These are phyloP conservation scores for Rhynchophorus ferrugineus DNA, from an alignment of 1,140 invertebrate genomes.

Conservation along the genomic window DNA sequence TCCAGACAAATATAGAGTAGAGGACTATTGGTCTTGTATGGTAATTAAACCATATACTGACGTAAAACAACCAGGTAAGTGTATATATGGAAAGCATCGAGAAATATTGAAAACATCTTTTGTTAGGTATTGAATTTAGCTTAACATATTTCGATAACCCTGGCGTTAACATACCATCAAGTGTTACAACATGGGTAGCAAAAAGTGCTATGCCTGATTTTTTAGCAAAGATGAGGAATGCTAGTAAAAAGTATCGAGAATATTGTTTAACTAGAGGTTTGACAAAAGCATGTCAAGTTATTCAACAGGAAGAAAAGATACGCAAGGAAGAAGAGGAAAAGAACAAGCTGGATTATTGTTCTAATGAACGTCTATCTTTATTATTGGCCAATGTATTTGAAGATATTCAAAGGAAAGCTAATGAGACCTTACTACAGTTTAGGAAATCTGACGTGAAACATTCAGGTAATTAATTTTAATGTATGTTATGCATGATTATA, in stretches of 20 bases:
- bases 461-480: conserved; percentile 6
- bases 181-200: conserved; percentile 60
- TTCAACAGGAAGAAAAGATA: conserved; percentile 13
- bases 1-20: conserved; percentile 56
- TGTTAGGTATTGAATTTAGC: conserved; percentile 59
- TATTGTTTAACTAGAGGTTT: conserved; percentile 30
- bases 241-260: conserved; percentile 34
- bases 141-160: conserved; percentile 85
- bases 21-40: conserved; percentile 80
- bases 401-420: conserved; percentile 12
- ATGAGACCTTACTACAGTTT: conserved; percentile 3
- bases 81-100: background rate
- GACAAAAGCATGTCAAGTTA: conserved; percentile 20
- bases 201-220: conserved; percentile 41
- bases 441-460: conserved; percentile 10
- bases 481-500: background rate
- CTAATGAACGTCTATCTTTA: conserved; percentile 4
- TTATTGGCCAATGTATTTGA: conserved; percentile 4
- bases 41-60: conserved; percentile 62
- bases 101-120: background rate
- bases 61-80: conserved; percentile 13
- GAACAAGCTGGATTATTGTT: conserved; percentile 24
- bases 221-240: conserved; percentile 32
- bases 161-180: conserved; percentile 59
- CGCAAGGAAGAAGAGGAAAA: conserved; percentile 14